Base-by-base conservation (phyloP, 1,140 invertebrate species). In the Mercenaria mercenaria region DNA sequence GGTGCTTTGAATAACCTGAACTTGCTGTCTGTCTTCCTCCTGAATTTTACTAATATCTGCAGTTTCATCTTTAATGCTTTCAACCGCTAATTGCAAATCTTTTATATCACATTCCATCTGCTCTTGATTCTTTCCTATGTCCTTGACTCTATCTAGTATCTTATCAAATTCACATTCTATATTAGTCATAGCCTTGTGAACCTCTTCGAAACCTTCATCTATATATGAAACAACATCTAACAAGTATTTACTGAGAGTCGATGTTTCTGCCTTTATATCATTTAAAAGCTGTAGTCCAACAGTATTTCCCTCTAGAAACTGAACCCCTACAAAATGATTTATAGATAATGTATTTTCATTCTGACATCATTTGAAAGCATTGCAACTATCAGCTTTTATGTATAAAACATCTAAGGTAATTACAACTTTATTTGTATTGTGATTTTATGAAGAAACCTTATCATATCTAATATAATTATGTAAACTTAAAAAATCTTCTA, bases 181-280 rank as follows among this genome's bases (percentile, higher is more conserved):
- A 23, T 29, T 10, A 32, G 13, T 41, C 4, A 74, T 8, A 32
- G 69, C 34, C 18, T 8, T 74, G 4, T 26, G 26, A 1, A 41
- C 13, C 10, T 41, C 3, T 39, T 77, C 29, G 41, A 59, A 74
- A 52, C 23, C 37, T 87, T 74, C 61, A n/a, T 87, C 69, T 26
- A 8, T 50, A 50, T 34, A 1, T 50, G 26, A 26, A 4, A 2
- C 47, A 43, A 52, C 50, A 34, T 37, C 61, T 39, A 59, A 18
- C 23, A 69, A 3, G 37, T 69, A 37, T 50, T 50, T 41, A 37
- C 32, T 37, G 34, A 52, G 32, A 6, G 61, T n/a, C n/a, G 23
- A 6, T 29, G 39, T 41, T 85, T 50, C 43, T 37, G 23, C 20
- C 47, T 47, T 69, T n/a, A 69, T 23, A 18, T n/a, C 32, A n/a